phyloP scores from a whole-genome alignment of 2,113 vertebrate species.

The Onychostoma macrolepis region DNA sequence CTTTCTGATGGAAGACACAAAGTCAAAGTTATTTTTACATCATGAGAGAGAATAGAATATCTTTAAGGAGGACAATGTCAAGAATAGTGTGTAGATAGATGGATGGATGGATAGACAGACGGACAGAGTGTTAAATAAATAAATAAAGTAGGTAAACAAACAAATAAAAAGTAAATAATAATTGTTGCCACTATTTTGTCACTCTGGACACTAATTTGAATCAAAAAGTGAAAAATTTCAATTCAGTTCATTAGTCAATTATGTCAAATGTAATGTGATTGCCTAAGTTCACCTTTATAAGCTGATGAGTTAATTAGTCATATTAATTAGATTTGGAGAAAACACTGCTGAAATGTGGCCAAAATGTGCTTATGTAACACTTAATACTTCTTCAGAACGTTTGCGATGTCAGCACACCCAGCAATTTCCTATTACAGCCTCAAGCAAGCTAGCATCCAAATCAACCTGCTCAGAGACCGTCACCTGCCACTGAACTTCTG shows the following conservation, averaged over 20 bases:
- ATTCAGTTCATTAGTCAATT: not conserved
- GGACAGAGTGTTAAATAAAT: no score
- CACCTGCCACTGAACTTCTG: conserved; percentile 11
- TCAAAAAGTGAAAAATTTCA: not conserved
- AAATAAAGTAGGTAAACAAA: no score
- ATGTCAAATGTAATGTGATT: not conserved
- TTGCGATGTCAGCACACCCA: not conserved
- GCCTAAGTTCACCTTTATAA: not conserved
- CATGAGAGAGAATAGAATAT: not conserved
- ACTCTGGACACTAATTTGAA: not conserved
- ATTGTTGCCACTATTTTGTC: not conserved
- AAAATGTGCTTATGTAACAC: not conserved
- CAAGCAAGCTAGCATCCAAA: not conserved
- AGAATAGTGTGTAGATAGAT: not conserved
- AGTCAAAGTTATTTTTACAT: conserved; percentile 6
- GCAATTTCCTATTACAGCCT: not conserved
- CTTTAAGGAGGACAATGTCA: not conserved
- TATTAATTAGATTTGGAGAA: not conserved
- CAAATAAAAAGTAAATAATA: no score
- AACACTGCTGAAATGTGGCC: not conserved
- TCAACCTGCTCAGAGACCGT: not conserved
- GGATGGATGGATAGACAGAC: not conserved
- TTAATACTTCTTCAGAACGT: not conserved
- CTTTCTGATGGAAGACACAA: conserved; percentile 25
- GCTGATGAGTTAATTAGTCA: not conserved